Percentiles rank a stretch among this genome's conserved stretches.
Conservation (phyloP, 2,888 invertebrate species). For the Gymnocheta viridis region DNA sequence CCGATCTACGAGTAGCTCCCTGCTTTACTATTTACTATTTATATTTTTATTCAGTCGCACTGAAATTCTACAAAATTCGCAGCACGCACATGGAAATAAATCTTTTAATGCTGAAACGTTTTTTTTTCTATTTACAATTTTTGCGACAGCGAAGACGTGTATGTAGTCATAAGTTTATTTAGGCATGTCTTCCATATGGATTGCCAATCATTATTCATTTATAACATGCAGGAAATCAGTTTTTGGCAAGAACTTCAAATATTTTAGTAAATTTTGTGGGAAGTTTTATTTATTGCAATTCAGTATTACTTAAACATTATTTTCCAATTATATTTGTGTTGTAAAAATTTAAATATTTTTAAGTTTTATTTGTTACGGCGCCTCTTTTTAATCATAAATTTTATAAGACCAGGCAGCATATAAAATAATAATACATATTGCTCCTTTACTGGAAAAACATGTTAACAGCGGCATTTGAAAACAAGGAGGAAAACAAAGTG, state of each 20-base stretch:
- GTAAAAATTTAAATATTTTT: too few species aligned
- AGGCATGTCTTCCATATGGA: slow-evolving; percentile 17
- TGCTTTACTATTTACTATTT: too few species aligned
- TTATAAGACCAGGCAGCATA: too few species aligned
- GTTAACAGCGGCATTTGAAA: too few species aligned
- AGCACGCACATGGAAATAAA: neutral
- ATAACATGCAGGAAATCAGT: neutral
- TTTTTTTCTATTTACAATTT: neutral
- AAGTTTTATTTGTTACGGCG: too few species aligned
- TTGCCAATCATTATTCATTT: slow-evolving; percentile 36
- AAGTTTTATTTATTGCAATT: neutral
- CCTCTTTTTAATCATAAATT: too few species aligned
- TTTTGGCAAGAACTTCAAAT: neutral
- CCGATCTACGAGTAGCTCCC: too few species aligned
- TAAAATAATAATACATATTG: too few species aligned
- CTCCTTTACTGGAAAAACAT: too few species aligned
- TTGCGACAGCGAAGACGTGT: slow-evolving; percentile 5
- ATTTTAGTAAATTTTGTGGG: neutral
- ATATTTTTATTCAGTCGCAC: neutral
- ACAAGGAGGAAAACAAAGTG: too few species aligned
- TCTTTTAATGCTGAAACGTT: slow-evolving; percentile 1
- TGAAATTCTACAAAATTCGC: neutral
- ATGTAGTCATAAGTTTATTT: slow-evolving; percentile 11
- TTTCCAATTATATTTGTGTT: neutral
- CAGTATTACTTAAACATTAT: neutral